Evolutionary conservation across 2,113 vertebrate genomes (phyloP).

Genomic region (Urocolius indicus): DNA sequence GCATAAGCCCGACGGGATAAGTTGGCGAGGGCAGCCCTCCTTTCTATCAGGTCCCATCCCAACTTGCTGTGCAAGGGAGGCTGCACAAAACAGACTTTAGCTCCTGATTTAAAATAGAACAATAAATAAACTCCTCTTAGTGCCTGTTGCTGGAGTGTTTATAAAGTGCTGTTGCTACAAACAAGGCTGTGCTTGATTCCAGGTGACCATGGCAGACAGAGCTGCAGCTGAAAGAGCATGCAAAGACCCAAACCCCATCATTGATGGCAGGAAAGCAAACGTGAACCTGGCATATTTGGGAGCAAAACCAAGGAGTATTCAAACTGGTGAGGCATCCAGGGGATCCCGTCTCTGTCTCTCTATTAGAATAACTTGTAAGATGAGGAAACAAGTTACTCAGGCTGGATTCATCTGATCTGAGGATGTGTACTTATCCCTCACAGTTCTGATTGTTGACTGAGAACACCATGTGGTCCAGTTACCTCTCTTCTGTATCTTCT

Average conservation of each 20-base stretch:
- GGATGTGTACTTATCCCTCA: not conserved
- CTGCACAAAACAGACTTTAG: not conserved
- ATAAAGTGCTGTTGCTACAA: constrained; percentile 20
- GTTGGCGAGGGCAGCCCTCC: not conserved
- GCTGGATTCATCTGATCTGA: not conserved
- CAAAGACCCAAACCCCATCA: constrained; percentile 98
- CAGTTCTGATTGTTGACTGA: not conserved
- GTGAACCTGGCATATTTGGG: constrained; percentile 97
- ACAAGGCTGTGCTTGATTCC: constrained; percentile 14
- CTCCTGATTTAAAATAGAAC: not conserved
- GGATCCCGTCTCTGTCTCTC: not conserved
- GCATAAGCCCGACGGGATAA: not conserved
- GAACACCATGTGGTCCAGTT: not conserved
- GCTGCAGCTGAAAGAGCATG: constrained; percentile 92
- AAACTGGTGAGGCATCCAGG: constrained; percentile 84
- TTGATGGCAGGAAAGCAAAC: constrained; percentile 96
- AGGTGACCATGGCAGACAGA: constrained; percentile 97
- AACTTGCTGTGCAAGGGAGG: not conserved
- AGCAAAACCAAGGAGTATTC: constrained; percentile 94
- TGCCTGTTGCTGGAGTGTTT: constrained; percentile 8
- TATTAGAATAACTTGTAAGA: constrained; percentile 44
- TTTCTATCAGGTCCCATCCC: not conserved
- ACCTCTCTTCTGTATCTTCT: not conserved
- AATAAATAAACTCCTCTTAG: not conserved
- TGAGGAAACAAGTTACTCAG: not conserved